Conservation (phyloP, 2,888 invertebrate species). For the Protonemura montana region DNA sequence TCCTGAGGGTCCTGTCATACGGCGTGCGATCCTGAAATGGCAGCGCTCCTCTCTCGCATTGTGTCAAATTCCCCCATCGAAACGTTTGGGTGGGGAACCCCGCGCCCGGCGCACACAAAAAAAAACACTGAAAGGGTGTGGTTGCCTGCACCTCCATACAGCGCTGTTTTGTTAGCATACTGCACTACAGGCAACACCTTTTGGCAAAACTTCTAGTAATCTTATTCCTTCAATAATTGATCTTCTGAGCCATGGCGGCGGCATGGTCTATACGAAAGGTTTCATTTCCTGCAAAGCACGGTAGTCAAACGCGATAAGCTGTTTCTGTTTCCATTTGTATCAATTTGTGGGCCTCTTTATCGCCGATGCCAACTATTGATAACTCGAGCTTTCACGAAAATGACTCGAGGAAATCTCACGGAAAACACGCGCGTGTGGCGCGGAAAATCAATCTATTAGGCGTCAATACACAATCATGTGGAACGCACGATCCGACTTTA, state of each 20-base stretch:
- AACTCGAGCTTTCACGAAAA: constrained; percentile 12
- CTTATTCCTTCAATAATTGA: background rate
- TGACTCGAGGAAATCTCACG: constrained; percentile 2
- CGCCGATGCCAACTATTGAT: background rate
- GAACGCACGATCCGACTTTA: background rate
- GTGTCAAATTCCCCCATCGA: background rate
- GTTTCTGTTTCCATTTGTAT: constrained; percentile 12
- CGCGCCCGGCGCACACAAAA: background rate
- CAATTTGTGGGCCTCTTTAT: background rate
- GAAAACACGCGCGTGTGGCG: background rate
- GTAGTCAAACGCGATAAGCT: background rate
- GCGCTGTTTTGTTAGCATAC: background rate
- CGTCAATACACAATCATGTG: constrained; percentile 7
- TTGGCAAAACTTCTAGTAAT: background rate
- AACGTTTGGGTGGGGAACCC: background rate
- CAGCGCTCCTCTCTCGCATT: background rate
- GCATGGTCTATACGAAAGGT: background rate
- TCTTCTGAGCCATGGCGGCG: too few relatives aligned
- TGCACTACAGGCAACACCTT: background rate
- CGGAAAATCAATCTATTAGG: background rate
- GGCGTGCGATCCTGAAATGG: background rate
- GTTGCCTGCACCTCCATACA: background rate
- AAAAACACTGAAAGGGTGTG: background rate
- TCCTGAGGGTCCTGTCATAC: background rate
- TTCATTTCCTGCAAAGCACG: background rate